These are phyloP conservation scores for Meriones psammophilus DNA, from an alignment of 2,797 vertebrate species.

Conservation along the genomic window DNA sequence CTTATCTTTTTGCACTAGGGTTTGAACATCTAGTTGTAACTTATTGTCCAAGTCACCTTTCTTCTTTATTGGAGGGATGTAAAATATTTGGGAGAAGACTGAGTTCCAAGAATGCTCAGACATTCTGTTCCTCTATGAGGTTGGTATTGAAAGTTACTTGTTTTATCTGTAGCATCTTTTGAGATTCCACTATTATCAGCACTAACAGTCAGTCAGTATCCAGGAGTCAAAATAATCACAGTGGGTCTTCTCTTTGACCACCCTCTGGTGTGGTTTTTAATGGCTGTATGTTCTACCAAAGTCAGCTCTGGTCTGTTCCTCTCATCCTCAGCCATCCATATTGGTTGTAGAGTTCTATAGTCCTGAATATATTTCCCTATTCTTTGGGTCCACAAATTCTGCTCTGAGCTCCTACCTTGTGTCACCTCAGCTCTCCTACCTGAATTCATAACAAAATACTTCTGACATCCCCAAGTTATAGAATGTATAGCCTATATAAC, in stretches of 20 bases:
- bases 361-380: not conserved
- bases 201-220: not conserved
- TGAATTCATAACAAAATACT: not conserved
- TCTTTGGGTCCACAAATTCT: not conserved
- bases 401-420: no score
- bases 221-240: not conserved
- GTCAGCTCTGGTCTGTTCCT: not conserved
- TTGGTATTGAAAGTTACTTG: not conserved
- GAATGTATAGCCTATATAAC: not conserved
- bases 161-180: not conserved
- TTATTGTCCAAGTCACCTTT: not conserved
- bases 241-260: not conserved
- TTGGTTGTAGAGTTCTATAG: not conserved
- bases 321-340: not conserved
- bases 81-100: not conserved
- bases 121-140: not conserved
- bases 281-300: not conserved
- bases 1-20: not conserved
- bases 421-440: not conserved
- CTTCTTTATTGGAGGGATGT: not conserved
- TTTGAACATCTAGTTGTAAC: not conserved
- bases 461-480: not conserved
- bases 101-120: not conserved
- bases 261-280: not conserved
- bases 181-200: not conserved